phyloP scores from a whole-genome alignment of 2,797 vertebrate genomes.

The Cygnus olor region DNA sequence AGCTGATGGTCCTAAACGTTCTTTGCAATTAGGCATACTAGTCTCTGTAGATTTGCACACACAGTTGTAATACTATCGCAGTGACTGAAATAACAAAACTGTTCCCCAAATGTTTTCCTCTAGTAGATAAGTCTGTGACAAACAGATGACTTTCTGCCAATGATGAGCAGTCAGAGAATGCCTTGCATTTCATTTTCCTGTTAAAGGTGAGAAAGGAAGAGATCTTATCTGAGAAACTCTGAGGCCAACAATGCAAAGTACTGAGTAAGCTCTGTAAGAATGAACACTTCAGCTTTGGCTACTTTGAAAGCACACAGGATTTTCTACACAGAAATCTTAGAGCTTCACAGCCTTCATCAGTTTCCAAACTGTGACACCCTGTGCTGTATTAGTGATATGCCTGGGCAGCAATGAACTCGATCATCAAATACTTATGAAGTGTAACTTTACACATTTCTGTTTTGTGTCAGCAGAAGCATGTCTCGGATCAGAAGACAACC shows the following conservation, averaged over 20 bases:
- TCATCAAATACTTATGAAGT: neutral
- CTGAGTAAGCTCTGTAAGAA: neutral
- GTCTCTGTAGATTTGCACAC: neutral
- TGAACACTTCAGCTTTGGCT: neutral
- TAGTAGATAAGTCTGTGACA: neutral
- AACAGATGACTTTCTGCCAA: neutral
- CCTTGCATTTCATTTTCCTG: neutral
- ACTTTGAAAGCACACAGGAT: neutral
- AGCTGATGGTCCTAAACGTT: neutral
- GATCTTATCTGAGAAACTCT: neutral
- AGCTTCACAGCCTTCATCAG: neutral
- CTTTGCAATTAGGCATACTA: neutral
- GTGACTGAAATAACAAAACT: neutral
- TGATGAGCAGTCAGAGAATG: neutral
- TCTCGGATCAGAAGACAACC: neutral
- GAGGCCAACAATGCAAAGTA: neutral
- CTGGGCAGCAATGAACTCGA: neutral
- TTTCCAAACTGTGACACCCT: neutral
- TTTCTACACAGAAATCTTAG: neutral
- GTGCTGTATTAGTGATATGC: neutral
- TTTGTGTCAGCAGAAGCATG: neutral
- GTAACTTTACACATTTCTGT: neutral
- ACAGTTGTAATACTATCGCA: neutral
- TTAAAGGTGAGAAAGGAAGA: neutral
- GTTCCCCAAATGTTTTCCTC: neutral